Base-by-base conservation (phyloP, 1,140 invertebrate genomes). In the Caligus rogercresseyi region DNA sequence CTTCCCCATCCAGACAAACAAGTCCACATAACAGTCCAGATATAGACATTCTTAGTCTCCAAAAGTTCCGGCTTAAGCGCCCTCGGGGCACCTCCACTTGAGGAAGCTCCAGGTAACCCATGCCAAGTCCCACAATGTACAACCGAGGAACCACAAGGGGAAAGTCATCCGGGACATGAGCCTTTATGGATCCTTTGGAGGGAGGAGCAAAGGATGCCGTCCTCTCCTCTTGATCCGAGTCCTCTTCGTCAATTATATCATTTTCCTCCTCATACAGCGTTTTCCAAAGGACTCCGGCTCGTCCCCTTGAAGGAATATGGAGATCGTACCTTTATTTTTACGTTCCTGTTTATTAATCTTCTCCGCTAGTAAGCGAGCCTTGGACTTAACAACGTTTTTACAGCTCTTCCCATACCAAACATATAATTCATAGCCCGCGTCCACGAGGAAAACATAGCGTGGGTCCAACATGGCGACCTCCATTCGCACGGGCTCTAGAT, bases 1-100 rank as follows among this genome's bases (percentile, higher is more conserved):
- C 72, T 95, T 93, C 3, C 96, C 95, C 76, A 98, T 92, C 92
- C 95, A 99, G 13, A 98, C 89, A 76, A 95, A 99, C n/a, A 98
- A 81, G 74, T 98, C 96, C 25, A 86, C 77, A 69, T 84, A 86
- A 70, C 90, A 95, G 73, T 99, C 96, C 20, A 99, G 71, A 99
- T 90, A 73, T 97, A 99, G 1, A 99, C 95, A 75, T 91, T 89
- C 70, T 90, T 86, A 61, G 89, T 92, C 64, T 87, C 83, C 16
- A 98, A 77, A 66, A 93, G 74, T 1, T 80, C 78, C 67, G 86
- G 80, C 61, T 80, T 19, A 87, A 72, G 71, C 84, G 84, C 65
- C 82, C 82, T 64, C 86, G 80, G 13, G 86, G 82, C 61, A 87
- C 63, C 59, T 68, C 67, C 16, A 77, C 87, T 79, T 99, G 96